These are phyloP conservation scores for Synanthedon vespiformis DNA, from an alignment of 2,888 invertebrate genomes.

Conservation along the genomic window DNA sequence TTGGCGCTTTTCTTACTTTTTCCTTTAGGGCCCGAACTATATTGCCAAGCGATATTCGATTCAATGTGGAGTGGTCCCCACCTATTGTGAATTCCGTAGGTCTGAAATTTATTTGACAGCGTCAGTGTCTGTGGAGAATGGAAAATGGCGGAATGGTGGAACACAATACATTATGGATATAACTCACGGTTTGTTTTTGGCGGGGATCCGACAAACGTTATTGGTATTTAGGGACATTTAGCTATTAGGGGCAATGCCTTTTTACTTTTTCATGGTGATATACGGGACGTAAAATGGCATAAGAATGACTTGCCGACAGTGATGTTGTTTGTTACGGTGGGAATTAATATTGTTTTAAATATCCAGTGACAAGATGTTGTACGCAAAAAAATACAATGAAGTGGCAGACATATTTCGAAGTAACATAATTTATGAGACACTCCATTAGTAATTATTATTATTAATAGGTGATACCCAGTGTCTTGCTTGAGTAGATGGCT, in stretches of 20 bases:
- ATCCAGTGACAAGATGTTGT: constrained; percentile 11
- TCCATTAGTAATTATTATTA: too few relatives aligned
- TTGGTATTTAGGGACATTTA: constrained; percentile 66
- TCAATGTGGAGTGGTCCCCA: constrained; percentile 40
- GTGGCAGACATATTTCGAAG: too few relatives aligned
- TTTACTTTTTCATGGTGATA: constrained; percentile 37
- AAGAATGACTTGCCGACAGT: constrained; percentile 48
- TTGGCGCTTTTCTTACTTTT: constrained; percentile 25
- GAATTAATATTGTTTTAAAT: constrained; percentile 51
- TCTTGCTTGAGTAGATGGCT: too few relatives aligned
- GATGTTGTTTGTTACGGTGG: constrained; percentile 46
- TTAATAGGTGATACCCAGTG: too few relatives aligned
- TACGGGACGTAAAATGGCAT: constrained; percentile 44
- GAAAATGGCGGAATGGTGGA: constrained; percentile 66
- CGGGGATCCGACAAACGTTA: constrained; percentile 67
- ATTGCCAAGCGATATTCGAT: constrained; percentile 50
- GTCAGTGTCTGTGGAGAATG: constrained; percentile 67
- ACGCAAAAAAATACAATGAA: too few relatives aligned
- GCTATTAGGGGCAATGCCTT: constrained; percentile 53
- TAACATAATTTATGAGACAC: too few relatives aligned
- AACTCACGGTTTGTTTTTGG: constrained; percentile 71
- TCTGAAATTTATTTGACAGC: constrained; percentile 70
- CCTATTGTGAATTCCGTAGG: constrained; percentile 66
- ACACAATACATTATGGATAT: constrained; percentile 63
- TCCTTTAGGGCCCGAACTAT: constrained; percentile 25